A percentile compares a stretch with the other conserved stretches of the same genome.
Conservation (phyloP, 2,113 vertebrate genomes). For the Embiotoca jacksoni region DNA sequence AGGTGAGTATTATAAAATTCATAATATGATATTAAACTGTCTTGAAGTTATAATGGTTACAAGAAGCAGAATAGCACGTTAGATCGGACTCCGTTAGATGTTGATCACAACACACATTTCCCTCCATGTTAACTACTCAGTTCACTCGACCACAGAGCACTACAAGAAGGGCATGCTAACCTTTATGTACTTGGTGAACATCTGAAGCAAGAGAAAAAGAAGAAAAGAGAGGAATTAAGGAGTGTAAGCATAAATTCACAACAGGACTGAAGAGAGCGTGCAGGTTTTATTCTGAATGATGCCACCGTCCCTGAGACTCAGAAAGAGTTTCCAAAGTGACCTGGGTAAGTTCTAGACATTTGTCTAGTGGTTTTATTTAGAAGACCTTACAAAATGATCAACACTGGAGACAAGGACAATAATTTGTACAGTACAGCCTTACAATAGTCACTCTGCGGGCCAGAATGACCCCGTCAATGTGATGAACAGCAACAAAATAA, state of each 20-base stretch:
- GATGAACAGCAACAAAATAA: neutral
- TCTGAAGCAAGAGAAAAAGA: conserved; percentile 93
- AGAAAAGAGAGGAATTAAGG: conserved; percentile 58
- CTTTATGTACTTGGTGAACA: conserved; percentile 99
- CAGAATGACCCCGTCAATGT: neutral
- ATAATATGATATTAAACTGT: neutral
- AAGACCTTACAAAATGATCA: neutral
- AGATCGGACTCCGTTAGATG: conserved; percentile 10
- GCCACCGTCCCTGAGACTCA: neutral
- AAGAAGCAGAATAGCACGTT: conserved; percentile 20
- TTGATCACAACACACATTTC: conserved; percentile 35
- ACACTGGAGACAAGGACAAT: neutral
- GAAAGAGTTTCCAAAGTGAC: neutral
- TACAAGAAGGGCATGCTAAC: conserved; percentile 91
- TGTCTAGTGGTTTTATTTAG: neutral
- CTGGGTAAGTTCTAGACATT: conserved; percentile 4
- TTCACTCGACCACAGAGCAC: conserved; percentile 73
- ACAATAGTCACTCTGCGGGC: neutral
- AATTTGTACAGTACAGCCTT: neutral
- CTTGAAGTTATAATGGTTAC: neutral
- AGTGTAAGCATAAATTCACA: conserved; percentile 56
- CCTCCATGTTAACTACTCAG: conserved; percentile 38
- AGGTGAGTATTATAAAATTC: neutral
- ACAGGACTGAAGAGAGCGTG: conserved; percentile 19
- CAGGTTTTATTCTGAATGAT: conserved; percentile 13